A percentile compares a stretch with the other conserved stretches of the same genome.
Conservation (phyloP, 2,888 invertebrate genomes). For the Drosophila kokeensis region DNA sequence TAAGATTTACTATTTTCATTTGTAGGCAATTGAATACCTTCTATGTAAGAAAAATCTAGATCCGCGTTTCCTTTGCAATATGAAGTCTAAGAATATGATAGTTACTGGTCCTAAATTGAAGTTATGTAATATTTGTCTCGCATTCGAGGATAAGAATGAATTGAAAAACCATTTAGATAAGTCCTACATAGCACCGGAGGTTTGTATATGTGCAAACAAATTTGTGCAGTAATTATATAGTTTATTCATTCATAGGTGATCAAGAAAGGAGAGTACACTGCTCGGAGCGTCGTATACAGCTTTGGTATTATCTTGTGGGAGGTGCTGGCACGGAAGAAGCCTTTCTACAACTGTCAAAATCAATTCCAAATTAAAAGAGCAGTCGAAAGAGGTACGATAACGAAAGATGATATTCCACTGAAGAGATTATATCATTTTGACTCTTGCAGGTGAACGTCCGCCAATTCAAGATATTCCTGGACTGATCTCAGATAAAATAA, state of each 20-base stretch:
- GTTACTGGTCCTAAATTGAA: not conserved
- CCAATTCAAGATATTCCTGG: not conserved
- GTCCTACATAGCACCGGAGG: slow-evolving; percentile 23
- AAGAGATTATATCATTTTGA: not conserved
- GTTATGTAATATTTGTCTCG: not conserved
- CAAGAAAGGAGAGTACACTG: not conserved
- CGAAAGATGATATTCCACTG: no score
- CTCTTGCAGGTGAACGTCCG: not conserved
- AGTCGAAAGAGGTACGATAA: slow-evolving; percentile 1
- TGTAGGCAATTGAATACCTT: not conserved
- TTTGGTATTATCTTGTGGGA: slow-evolving; percentile 21
- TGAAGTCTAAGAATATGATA: slow-evolving; percentile 14
- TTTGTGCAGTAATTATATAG: not conserved
- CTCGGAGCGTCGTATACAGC: not conserved
- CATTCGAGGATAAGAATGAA: not conserved
- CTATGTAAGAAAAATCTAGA: not conserved
- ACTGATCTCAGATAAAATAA: no score
- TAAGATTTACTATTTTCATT: not conserved
- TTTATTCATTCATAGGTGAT: not conserved
- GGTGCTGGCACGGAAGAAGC: slow-evolving; percentile 1
- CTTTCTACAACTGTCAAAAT: not conserved
- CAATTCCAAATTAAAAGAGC: not conserved
- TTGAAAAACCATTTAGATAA: not conserved
- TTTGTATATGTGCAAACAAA: not conserved
- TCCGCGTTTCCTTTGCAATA: not conserved